phyloP scores from a whole-genome alignment of 2,888 invertebrate species.

The Ormyrus labotus region DNA sequence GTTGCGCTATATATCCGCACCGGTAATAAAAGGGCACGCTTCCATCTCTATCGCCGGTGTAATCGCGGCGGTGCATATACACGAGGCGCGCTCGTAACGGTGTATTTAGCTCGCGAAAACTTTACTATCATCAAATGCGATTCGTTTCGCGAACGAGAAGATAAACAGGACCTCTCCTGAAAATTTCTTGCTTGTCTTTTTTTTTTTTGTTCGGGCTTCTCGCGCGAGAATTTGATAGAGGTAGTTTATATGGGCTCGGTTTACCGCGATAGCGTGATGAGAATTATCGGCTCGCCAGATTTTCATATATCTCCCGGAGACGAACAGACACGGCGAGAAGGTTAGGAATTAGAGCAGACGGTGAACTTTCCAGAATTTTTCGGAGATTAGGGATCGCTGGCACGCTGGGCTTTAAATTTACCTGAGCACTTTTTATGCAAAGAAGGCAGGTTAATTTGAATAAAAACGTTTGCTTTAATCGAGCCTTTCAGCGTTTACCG shows the following conservation, averaged over 20 bases:
- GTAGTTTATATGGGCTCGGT: neutral
- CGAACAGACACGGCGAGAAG: neutral
- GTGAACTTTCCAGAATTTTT: slow-evolving; percentile 2
- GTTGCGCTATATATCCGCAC: neutral
- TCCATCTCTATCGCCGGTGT: neutral
- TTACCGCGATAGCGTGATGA: slow-evolving; percentile 30
- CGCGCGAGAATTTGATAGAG: slow-evolving; percentile 20
- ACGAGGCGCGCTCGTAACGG: neutral
- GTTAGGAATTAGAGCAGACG: slow-evolving; percentile 29
- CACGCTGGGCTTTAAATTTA: no score
- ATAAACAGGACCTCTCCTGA: neutral
- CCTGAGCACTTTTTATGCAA: no score
- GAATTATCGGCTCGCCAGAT: slow-evolving; percentile 23
- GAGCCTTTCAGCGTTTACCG: no score
- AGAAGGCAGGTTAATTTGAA: no score
- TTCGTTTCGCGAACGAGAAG: no score
- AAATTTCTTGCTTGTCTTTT: slow-evolving; percentile 24
- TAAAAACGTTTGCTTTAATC: no score
- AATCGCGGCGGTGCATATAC: neutral
- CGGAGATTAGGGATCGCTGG: neutral
- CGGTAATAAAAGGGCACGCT: no score
- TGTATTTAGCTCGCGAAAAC: no score
- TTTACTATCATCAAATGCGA: no score
- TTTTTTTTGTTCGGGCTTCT: neutral
- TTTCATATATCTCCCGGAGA: slow-evolving; percentile 15